Conservation (phyloP, 2,888 invertebrate species). For the Tetranychus truncatus region DNA sequence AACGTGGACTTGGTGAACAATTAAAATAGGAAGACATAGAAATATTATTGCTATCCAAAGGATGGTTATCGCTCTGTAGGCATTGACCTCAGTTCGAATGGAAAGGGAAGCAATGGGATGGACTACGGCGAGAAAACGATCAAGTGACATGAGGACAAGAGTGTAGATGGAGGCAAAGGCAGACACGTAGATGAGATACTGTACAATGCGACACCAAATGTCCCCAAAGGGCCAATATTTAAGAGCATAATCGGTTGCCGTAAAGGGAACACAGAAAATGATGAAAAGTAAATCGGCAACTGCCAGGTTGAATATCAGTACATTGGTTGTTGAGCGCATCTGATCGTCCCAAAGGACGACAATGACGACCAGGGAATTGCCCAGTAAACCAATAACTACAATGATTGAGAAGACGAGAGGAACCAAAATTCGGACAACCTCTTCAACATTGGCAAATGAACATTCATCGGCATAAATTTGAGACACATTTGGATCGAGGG, state of each 20-base stretch:
- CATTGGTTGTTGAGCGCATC: slow-evolving; percentile 81
- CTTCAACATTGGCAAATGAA: background rate
- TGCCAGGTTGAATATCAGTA: slow-evolving; percentile 72
- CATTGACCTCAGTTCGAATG: slow-evolving; percentile 58
- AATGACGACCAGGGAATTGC: slow-evolving; percentile 68
- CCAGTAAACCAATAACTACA: slow-evolving; percentile 65
- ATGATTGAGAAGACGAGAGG: slow-evolving; percentile 68
- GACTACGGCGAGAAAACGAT: slow-evolving; percentile 74
- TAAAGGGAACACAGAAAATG: slow-evolving; percentile 81
- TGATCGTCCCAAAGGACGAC: slow-evolving; percentile 71
- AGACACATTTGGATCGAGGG: too few species aligned
- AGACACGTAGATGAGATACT: slow-evolving; percentile 75
- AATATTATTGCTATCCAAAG: slow-evolving; percentile 63
- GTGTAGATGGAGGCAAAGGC: slow-evolving; percentile 86
- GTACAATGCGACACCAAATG: slow-evolving; percentile 47
- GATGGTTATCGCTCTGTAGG: slow-evolving; percentile 53
- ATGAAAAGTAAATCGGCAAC: slow-evolving; percentile 77
- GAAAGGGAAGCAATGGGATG: slow-evolving; percentile 76
- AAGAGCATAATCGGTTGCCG: slow-evolving; percentile 70
- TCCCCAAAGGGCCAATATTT: slow-evolving; percentile 78
- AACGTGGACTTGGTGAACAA: slow-evolving; percentile 40
- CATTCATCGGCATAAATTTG: background rate
- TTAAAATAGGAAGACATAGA: slow-evolving; percentile 54
- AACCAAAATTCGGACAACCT: slow-evolving; percentile 34
- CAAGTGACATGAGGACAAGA: slow-evolving; percentile 75